Evolutionary conservation across 2,113 vertebrate species (phyloP).

Genomic region (Heterocephalus glaber): DNA sequence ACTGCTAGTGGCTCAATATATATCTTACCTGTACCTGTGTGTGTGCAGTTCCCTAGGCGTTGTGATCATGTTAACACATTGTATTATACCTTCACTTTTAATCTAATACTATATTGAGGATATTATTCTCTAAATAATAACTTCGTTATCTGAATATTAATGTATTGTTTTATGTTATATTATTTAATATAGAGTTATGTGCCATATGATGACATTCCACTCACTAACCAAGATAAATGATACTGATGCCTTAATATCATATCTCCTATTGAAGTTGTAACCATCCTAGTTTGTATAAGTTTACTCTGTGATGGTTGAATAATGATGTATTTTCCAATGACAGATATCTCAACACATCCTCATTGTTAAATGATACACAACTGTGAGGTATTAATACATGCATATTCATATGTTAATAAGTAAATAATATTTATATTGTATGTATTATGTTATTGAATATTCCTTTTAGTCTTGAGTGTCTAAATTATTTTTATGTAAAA

Average conservation of each 20-base stretch:
- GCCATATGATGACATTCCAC: not conserved
- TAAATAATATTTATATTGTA: not conserved
- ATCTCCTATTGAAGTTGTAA: not conserved
- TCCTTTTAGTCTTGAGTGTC: not conserved
- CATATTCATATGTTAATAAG: not conserved
- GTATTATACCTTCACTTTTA: not conserved
- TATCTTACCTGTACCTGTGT: not conserved
- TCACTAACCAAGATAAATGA: not conserved
- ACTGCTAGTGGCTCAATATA: not conserved
- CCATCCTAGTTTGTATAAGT: not conserved
- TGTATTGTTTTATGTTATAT: not conserved
- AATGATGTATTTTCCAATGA: not conserved
- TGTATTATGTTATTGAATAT: not conserved
- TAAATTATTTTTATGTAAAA: not conserved
- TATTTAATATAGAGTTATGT: not conserved
- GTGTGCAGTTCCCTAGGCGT: not conserved
- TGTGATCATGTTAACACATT: not conserved
- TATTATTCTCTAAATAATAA: not conserved
- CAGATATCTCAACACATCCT: too few species aligned
- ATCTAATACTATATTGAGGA: not conserved
- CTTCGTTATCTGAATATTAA: not conserved
- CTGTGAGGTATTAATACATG: not conserved
- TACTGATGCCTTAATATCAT: not conserved
- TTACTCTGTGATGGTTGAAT: too few species aligned
- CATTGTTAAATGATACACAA: not conserved